A percentile compares a stretch with the other conserved stretches of the same genome.
Conservation (phyloP, 2,113 vertebrate species). For the Elephas maximus region DNA sequence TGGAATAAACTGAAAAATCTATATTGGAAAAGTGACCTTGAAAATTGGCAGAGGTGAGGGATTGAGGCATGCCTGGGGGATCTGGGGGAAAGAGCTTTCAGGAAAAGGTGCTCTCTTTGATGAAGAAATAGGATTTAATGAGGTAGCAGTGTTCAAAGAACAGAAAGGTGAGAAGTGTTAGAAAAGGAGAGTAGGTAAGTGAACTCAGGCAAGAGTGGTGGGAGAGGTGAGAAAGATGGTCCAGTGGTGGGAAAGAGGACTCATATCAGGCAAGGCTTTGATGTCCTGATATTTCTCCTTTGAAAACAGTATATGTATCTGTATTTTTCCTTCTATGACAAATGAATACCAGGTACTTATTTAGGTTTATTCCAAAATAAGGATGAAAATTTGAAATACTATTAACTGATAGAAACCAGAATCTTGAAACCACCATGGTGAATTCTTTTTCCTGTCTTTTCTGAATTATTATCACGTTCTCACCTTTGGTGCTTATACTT, state of each 20-base stretch:
- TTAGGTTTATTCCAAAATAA: not conserved
- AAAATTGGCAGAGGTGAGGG: not conserved
- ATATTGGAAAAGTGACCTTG: not conserved
- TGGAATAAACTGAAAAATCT: not conserved
- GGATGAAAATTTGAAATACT: not conserved
- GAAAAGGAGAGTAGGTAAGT: not conserved
- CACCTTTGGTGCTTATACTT: not conserved
- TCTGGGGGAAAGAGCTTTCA: not conserved
- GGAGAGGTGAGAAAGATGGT: not conserved
- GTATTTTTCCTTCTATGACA: not conserved
- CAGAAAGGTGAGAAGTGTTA: no score
- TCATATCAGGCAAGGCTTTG: not conserved
- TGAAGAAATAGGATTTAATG: not conserved
- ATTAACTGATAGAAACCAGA: not conserved
- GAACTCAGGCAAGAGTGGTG: not conserved
- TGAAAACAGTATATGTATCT: not conserved
- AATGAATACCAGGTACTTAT: not conserved
- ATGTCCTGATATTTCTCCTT: not conserved
- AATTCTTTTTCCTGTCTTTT: not conserved
- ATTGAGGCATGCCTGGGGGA: not conserved
- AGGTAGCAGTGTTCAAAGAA: not conserved
- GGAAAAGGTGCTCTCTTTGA: not conserved
- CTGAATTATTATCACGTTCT: not conserved
- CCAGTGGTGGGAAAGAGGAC: fast-evolving
- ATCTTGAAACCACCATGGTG: not conserved